Conservation (phyloP, 2,113 vertebrate genomes). For the Dunckerocampus dactyliophorus region DNA sequence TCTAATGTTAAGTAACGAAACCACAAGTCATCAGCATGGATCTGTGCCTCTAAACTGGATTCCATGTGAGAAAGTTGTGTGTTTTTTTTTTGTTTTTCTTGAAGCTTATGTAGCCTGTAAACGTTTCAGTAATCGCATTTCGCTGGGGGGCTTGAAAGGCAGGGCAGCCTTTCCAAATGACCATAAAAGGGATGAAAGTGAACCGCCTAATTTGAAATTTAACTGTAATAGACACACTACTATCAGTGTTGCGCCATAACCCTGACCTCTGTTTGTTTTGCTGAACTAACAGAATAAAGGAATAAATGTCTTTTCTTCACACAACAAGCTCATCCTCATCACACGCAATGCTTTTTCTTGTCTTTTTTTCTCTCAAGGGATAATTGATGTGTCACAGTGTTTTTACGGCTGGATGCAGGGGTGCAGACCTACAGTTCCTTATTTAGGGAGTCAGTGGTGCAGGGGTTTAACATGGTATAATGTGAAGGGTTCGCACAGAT, state of each 20-base stretch:
- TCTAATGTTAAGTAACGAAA: constrained; percentile 59
- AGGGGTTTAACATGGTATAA: constrained; percentile 48
- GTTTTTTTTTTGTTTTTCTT: constrained; percentile 14
- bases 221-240: constrained; percentile 59
- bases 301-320: constrained; percentile 58
- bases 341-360: constrained; percentile 19
- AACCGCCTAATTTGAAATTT: constrained; percentile 63
- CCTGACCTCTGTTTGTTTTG: constrained; percentile 68
- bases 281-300: constrained; percentile 70
- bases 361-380: constrained; percentile 4
- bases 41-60: constrained; percentile 7
- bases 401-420: constrained; percentile 61
- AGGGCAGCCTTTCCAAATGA: constrained; percentile 57
- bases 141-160: constrained; percentile 28
- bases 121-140: constrained; percentile 45
- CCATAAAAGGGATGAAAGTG: constrained; percentile 54
- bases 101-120: constrained; percentile 29
- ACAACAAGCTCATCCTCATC: constrained; percentile 45
- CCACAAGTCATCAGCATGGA: constrained; percentile 10
- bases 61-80: constrained; percentile 32
- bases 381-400: constrained; percentile 69
- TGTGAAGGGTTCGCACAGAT: constrained; percentile 17
- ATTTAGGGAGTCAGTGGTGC: constrained; percentile 12
- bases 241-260: constrained; percentile 57
- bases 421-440: constrained; percentile 41